Base-by-base conservation (phyloP, 1,140 invertebrate genomes). In the Drosophila sp. region DNA sequence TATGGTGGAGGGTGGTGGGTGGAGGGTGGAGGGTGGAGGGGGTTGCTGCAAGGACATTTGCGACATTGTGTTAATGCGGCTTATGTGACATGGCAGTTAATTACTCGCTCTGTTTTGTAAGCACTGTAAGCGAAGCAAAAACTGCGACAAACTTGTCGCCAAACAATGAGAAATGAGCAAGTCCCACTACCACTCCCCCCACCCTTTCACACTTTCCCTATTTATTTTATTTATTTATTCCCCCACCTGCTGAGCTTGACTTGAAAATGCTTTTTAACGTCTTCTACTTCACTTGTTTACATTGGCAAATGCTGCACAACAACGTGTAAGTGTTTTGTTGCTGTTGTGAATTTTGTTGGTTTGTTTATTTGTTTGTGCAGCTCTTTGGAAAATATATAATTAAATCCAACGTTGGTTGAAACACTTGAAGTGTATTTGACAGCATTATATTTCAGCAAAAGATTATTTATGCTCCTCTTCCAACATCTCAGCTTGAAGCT, bases 41-140 rank as follows among this genome's bases (percentile, higher is more conserved):
- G 4, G 7, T 1, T 76, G 72, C 67, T 62, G 67, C 77, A 73
- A 54, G 72, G 67, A 84, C 80, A 87, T 84, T 84, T 80, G 72
- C 63, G 62, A 78, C 84, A 89, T 89, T 89, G 80, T 89, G 83
- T 89, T 89, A 89, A 83, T 89, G 80, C 84, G 83, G 82, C 76
- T 89, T 83, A 77, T 89, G 80, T 89, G 83, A 89, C 83, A 89
- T 81, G 78, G 58, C 70, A 83, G 83, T 89, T 89, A 89, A 89
- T 89, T 89, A 89, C 69, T 58, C 62, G 45, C 79, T 51, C 65
- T 77, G 74, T 81, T 81, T 76, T 77, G 61, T 69, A 54, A 61
- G 72, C 59, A 27, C 73, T 77, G 61, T 69, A 54, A 61, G 72
- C 59, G 34, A 58, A 29, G 51, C 43, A 67, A 69, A 73, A 54